Percentiles rank a stretch among this genome's conserved stretches.
These are phyloP conservation scores for Xanthia icteritia DNA, from an alignment of 2,888 invertebrate genomes.

Conservation along the genomic window DNA sequence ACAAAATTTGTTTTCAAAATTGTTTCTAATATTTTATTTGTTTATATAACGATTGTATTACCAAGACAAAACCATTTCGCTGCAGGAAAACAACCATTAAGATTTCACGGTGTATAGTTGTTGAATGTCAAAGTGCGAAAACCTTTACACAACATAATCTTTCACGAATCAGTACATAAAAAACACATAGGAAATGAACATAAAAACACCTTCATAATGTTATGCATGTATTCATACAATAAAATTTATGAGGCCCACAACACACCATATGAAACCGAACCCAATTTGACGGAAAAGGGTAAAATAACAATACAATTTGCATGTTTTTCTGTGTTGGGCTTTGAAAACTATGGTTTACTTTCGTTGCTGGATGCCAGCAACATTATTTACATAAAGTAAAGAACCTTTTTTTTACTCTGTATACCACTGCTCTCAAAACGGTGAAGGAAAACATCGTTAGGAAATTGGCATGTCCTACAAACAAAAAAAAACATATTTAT, in stretches of 20 bases:
- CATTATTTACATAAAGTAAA: not conserved
- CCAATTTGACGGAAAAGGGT: constrained; percentile 56
- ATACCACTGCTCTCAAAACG: not conserved
- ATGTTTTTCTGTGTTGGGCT: constrained; percentile 45
- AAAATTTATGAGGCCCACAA: constrained; percentile 49
- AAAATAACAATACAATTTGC: constrained; percentile 58
- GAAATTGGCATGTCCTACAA: too few relatives aligned
- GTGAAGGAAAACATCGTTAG: too few relatives aligned
- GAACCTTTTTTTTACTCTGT: too few relatives aligned
- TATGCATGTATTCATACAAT: constrained; percentile 56
- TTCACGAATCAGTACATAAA: constrained; percentile 9
- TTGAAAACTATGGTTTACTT: constrained; percentile 16
- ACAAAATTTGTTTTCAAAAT: too few relatives aligned
- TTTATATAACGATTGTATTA: too few relatives aligned
- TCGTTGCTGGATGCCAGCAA: not conserved
- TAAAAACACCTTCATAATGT: constrained; percentile 36
- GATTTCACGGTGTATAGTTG: too few relatives aligned
- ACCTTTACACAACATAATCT: not conserved
- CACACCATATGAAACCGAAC: constrained; percentile 39
- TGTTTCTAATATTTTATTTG: too few relatives aligned
- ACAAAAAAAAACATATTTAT: too few relatives aligned
- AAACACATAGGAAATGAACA: constrained; percentile 14
- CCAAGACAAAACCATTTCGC: too few relatives aligned
- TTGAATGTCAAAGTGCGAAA: not conserved
- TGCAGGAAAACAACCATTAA: too few relatives aligned